Base-by-base conservation (phyloP, 2,113 vertebrate genomes). In the Ceratotherium simum region DNA sequence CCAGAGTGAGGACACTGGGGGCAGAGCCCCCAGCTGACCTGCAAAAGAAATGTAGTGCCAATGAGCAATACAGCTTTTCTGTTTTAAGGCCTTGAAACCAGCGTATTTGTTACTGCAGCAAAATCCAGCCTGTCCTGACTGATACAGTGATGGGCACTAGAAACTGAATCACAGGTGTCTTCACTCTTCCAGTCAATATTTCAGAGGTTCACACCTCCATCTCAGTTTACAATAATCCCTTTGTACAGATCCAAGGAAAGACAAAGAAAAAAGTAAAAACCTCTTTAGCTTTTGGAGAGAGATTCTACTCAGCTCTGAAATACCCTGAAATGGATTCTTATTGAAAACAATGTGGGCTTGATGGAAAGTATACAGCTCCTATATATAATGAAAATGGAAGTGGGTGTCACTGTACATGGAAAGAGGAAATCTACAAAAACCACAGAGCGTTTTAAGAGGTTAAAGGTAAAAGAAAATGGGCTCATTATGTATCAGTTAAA, bases 381-480 rank as follows among this genome's bases (percentile, higher is more conserved):
- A 70, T 94, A 48, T 69, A 1, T 54, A 79, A 70, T 94, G 78
- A 92, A 97, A 95, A 95, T 87, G 91, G 89, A 97, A 97, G 91
- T 17, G 62, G 33, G 65, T 94, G 83, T 92, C 69, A 58, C 60
- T 67, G 54, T 42, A 78, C 82, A 95, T 31, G 65, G 72, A 92
- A 96, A 97, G 92, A 96, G 96, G 88, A 97, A 97, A 98, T 97
- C 83, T 97, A 18, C 54, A 81, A 25, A 96, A 97, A 97, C 93
- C 95, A 96, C 96, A 96, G 89, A 95, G 73, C 13, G 0, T 96
- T 97, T 97, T 95, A 96, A 95, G 90, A 93, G 96, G 92, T 96
- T 78, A 94, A 93, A 97, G 94, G 92, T 96, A 91, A 96, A 65
- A 95, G 94, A 83, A 97, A 93, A 97, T 92, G 60, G 89, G 54